Evolutionary conservation across 2,888 invertebrate genomes (phyloP).

Genomic region (Eilema sororculum): DNA sequence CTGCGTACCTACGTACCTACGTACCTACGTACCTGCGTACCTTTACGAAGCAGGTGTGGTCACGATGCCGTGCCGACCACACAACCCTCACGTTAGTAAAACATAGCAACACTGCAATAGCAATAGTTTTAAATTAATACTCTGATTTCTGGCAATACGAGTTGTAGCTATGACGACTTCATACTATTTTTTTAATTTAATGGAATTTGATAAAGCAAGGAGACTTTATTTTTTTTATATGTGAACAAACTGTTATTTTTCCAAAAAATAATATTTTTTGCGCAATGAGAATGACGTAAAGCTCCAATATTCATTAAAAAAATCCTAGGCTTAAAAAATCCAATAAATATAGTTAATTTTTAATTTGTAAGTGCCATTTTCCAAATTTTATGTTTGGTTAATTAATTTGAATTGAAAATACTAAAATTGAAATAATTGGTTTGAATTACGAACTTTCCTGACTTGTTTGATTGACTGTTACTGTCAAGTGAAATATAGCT

Average conservation of each 20-base stretch:
- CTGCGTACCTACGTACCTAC: not conserved
- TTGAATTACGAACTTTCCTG: not conserved
- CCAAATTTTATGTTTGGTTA: no score
- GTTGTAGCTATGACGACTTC: conserved; percentile 54
- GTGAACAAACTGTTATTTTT: not conserved
- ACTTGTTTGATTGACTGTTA: no score
- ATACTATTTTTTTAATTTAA: not conserved
- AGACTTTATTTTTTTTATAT: no score
- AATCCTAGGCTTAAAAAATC: not conserved
- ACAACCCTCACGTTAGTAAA: conserved; percentile 53
- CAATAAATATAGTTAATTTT: not conserved
- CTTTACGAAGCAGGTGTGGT: not conserved
- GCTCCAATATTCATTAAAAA: not conserved
- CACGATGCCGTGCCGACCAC: conserved; percentile 54
- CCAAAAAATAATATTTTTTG: not conserved
- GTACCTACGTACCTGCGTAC: not conserved
- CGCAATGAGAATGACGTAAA: not conserved
- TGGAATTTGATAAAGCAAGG: not conserved
- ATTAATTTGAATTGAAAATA: no score
- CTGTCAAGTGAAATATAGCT: no score
- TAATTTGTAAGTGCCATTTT: conserved; percentile 1
- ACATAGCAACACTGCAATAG: conserved; percentile 75
- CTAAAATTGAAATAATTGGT: no score
- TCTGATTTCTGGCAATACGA: conserved; percentile 45
- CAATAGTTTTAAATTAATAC: conserved; percentile 63